Base-by-base conservation (phyloP, 1,140 invertebrate genomes). In the Atta colombica region DNA sequence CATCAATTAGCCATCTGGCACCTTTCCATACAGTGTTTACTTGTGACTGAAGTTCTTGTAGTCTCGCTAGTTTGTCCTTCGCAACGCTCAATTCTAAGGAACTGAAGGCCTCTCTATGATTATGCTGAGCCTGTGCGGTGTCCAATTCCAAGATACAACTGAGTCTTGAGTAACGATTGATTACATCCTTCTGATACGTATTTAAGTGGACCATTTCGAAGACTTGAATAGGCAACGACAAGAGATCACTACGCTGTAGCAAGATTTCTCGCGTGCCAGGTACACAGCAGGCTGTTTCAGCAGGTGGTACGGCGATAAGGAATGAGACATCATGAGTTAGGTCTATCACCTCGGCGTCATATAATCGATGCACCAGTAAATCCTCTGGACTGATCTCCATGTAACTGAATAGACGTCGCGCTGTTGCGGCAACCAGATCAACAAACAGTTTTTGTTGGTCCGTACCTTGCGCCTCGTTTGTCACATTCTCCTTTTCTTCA, bases 201-300 rank as follows among this genome's bases (percentile, higher is more conserved):
- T 97, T 97, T 65, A 99, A 95, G 92, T 99, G 98, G 61, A 99
- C 98, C 97, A 99, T 99, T 96, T 99, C 99, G 92, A 99, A 98
- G n/a, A 96, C 96, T 94, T 98, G 97, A 18, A 99, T 97, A 0
- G 98, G 98, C 51, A 99, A 95, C 53, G 98, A 97, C 16, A 98
- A 96, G 28, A 98, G 95, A 93, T 99, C 98, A 10, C 97, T 97
- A 66, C 97, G 96, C 91, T 98, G 97, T 0, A 98, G 95, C 0
- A 99, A 96, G 21, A 98, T 96, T 92, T 98, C 98, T 68, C 97
- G 96, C 88, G 99, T 98, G 0, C 98, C 98, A 0, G 98, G 98
- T 0, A 98, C 98, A 1, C 98, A 98, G 92, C 98, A 99, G 0
- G 98, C 98, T 69, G 97, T 97, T 91, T 99, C 98, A 0, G 97